Conservation (phyloP, 2,888 invertebrate species). For the Cinara cedri region DNA sequence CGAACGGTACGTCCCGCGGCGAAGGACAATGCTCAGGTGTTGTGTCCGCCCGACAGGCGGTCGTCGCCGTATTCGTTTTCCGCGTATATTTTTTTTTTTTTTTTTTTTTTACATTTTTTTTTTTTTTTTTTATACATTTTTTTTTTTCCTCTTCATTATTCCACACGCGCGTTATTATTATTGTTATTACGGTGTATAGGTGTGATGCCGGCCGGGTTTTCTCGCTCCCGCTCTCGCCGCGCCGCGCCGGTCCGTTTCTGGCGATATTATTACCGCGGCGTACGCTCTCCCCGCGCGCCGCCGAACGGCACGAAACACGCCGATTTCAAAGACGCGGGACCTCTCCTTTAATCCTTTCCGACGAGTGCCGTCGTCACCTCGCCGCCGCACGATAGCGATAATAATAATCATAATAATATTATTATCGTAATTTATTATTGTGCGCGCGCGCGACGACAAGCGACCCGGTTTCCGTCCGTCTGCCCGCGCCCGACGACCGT, state of each 20-base stretch:
- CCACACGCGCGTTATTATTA: neutral
- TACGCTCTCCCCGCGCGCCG: no score
- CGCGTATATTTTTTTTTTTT: slow-evolving; percentile 8
- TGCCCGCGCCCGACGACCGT: no score
- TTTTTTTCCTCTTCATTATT: no score
- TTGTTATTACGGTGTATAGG: slow-evolving; percentile 14
- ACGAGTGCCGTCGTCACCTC: neutral
- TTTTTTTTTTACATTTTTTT: no score
- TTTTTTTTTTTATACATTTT: no score
- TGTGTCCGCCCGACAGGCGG: slow-evolving; percentile 40
- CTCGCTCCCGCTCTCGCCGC: no score
- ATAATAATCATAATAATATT: neutral
- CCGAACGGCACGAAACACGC: neutral
- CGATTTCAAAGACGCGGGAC: neutral
- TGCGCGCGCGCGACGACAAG: neutral
- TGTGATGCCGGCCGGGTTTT: no score
- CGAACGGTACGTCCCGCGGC: slow-evolving; percentile 29
- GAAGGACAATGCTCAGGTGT: slow-evolving; percentile 50
- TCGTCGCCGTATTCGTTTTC: slow-evolving; percentile 34
- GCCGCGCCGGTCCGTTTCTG: no score
- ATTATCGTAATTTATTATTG: no score
- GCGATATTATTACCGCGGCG: no score
- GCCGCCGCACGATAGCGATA: neutral
- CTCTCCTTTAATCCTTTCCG: slow-evolving; percentile 32
- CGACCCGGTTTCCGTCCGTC: neutral